These are phyloP conservation scores for Cochlearius cochlearius DNA, from an alignment of 2,113 vertebrate species.

Conservation along the genomic window DNA sequence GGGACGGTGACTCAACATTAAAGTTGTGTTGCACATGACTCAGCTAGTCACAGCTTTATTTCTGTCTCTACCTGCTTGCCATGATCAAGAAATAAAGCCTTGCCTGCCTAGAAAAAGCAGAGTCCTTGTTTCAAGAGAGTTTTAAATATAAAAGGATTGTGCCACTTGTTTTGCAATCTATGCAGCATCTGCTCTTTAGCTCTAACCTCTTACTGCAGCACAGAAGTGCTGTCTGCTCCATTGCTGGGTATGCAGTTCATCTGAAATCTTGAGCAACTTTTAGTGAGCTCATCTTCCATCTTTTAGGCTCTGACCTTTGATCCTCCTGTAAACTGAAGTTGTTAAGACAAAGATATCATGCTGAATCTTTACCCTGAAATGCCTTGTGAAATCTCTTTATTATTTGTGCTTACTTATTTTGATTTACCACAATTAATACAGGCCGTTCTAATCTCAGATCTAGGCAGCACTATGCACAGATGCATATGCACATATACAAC, in stretches of 20 bases:
- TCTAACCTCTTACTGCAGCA: neutral
- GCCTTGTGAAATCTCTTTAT: neutral
- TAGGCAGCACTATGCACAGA: neutral
- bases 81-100: neutral
- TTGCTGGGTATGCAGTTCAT: neutral
- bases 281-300: neutral
- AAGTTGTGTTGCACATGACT: neutral
- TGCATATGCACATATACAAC: neutral
- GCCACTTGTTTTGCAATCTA: neutral
- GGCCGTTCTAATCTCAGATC: neutral
- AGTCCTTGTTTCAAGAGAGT: neutral
- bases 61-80: neutral
- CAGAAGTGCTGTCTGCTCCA: fast-evolving
- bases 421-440: neutral
- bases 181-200: neutral
- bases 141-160: neutral
- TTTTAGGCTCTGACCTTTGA: neutral
- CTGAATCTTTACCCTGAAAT: neutral
- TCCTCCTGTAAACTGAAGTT: neutral
- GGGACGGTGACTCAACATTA: too few relatives aligned
- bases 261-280: neutral
- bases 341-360: too few relatives aligned
- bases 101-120: neutral
- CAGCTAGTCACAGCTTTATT: neutral
- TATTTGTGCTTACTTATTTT: neutral